Evolutionary conservation across 1,140 invertebrate species (phyloP), one percentile per base, ranked within the genome.

Genomic region (Aphidius ervi): DNA sequence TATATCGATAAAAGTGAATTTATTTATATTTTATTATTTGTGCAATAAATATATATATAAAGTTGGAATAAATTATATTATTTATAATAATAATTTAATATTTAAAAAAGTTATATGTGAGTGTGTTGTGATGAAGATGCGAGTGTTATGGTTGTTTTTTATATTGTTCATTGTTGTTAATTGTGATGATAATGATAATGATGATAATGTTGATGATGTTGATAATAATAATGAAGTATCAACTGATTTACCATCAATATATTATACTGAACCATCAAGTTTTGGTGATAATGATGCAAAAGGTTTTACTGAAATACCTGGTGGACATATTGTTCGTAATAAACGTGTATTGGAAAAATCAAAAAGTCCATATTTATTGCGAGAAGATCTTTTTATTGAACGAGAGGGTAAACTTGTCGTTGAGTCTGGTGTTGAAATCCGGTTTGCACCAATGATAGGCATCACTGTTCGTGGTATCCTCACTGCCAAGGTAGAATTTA

Each of bases 391-490:
- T n/a, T 82, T 89, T 52, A 82, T 97, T 39, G 87, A 91, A 64
- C 78, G 81, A 46, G 83, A 85, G 56, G 90, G 86, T 0, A 86
- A 89, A 69, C 79, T 97, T 49, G 81, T 88, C 37, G 86, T 98
- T 47, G 90, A 94, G 69, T 85, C 94, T 0, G 95, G 95, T 1
- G 91, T 94, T 0, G 87, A 87, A 67, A 79, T 98, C 9, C 82
- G 87, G 54, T 95, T 98, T 78, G 86, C 88, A 5, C 90, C 93
- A 4, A 93, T 93, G 80, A 87, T 93, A 68, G 95, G 94, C 56
- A 89, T 98, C 66, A 95, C 92, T 42, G 89, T 98, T 20, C 85
- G 88, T 69, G 95, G 95, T 65, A 85, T 88, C 65, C 79, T 98
- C 6, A 87, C 86, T 56, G 93, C 93, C 42, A 84, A 91, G 86